Percentiles rank a stretch among this genome's conserved stretches.
Evolutionary conservation across 2,113 vertebrate species (phyloP).

Genomic region (Apodemus speciosus): DNA sequence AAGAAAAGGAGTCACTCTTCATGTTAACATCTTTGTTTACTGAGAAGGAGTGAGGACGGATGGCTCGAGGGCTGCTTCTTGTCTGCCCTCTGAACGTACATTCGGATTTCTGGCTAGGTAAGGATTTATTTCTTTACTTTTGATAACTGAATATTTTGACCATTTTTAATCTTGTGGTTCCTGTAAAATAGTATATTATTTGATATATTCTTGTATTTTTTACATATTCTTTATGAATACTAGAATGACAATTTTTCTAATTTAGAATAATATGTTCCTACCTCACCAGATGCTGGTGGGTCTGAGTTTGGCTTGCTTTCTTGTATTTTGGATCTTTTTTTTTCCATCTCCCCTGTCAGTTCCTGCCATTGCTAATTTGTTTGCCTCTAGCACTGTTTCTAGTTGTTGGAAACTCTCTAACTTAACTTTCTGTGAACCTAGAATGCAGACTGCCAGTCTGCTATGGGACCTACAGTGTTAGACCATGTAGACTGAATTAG

Average conservation of each 20-base stretch:
- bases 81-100: background rate
- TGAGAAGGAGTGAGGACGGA: background rate
- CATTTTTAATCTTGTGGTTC: background rate
- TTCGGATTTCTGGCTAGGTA: background rate
- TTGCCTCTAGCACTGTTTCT: background rate
- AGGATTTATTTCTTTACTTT: constrained; percentile 12
- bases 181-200: constrained; percentile 9
- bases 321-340: background rate
- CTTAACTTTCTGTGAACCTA: constrained; percentile 6
- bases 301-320: background rate
- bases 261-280: background rate
- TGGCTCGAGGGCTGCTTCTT: background rate
- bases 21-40: background rate
- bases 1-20: background rate
- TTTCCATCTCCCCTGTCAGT: background rate
- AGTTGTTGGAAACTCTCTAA: background rate
- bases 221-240: constrained; percentile 13
- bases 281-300: background rate
- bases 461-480: background rate
- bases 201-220: background rate
- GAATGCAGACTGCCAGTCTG: background rate
- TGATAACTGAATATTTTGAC: background rate
- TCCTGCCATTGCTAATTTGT: background rate
- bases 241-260: background rate
- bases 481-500: background rate